Conservation (phyloP, 2,797 vertebrate species). For the Arnoldichthys spilopterus region DNA sequence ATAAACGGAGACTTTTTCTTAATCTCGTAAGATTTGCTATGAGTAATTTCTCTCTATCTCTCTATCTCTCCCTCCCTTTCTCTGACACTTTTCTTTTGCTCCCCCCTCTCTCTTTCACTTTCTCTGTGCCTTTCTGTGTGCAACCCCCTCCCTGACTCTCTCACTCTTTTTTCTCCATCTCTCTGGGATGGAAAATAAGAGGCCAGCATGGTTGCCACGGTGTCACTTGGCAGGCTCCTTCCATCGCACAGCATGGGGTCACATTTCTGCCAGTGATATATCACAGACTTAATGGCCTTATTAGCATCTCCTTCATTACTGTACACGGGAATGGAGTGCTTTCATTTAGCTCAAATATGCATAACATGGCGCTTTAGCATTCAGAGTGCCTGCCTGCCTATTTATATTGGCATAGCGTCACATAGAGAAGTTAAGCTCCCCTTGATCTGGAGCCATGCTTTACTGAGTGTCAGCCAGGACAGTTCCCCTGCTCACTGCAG, state of each 20-base stretch:
- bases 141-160: not conserved
- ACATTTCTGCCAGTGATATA: conserved; percentile 74
- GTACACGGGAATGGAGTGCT: conserved; percentile 75
- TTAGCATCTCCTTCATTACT: conserved; percentile 73
- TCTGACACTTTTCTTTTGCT: conserved; percentile 62
- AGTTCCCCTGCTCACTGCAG: conserved; percentile 50
- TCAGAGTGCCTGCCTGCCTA: conserved; percentile 49
- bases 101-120: conserved; percentile 24
- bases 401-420: conserved; percentile 65
- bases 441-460: conserved; percentile 49
- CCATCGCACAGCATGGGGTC: conserved; percentile 57
- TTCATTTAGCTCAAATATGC: conserved; percentile 79
- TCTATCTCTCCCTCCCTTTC: not conserved
- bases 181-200: conserved; percentile 36
- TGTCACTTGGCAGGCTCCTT: conserved; percentile 18
- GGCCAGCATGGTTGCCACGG: conserved; percentile 7
- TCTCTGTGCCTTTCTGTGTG: not conserved
- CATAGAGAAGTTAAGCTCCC: conserved; percentile 44
- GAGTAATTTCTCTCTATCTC: conserved; percentile 1
- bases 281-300: conserved; percentile 67
- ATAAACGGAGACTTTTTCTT: no score
- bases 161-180: conserved; percentile 10
- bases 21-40: conserved; percentile 3
- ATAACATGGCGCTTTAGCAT: conserved; percentile 63
- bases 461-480: conserved; percentile 48